These are phyloP conservation scores for Chrysochloris asiatica DNA, from an alignment of 2,113 vertebrate species.

Conservation along the genomic window DNA sequence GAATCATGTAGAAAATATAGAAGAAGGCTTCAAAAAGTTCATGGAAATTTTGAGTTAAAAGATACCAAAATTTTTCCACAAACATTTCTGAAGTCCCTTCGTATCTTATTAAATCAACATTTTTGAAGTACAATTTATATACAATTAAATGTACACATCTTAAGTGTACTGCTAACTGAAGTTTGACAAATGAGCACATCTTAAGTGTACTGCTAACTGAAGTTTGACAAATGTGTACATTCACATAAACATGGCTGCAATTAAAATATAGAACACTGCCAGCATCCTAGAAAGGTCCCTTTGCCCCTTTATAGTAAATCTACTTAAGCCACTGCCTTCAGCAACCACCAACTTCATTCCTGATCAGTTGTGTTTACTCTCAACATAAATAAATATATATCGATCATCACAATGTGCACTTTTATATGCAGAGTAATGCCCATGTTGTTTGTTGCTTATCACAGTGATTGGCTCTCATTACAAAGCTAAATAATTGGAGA, in stretches of 20 bases:
- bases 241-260: neutral
- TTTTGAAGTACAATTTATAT: neutral
- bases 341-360: neutral
- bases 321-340: neutral
- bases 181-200: neutral
- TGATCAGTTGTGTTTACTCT: neutral
- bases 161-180: neutral
- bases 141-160: neutral
- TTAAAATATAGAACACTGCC: neutral
- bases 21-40: too few relatives aligned
- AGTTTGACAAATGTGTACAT: neutral
- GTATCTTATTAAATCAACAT: conserved; percentile 25
- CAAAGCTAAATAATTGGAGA: neutral
- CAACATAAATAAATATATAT: neutral
- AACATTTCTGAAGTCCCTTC: too few relatives aligned
- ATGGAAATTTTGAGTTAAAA: too few relatives aligned
- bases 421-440: neutral
- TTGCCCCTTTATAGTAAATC: neutral
- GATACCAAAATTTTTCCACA: too few relatives aligned
- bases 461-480: neutral
- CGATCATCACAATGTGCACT: neutral
- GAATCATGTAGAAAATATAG: neutral
- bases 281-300: neutral
- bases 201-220: neutral
- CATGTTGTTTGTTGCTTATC: neutral